A percentile compares a stretch with the other conserved stretches of the same genome.
These are phyloP conservation scores for Phrynocephalus versicolor DNA, from an alignment of 2,113 vertebrate genomes.

Conservation along the genomic window DNA sequence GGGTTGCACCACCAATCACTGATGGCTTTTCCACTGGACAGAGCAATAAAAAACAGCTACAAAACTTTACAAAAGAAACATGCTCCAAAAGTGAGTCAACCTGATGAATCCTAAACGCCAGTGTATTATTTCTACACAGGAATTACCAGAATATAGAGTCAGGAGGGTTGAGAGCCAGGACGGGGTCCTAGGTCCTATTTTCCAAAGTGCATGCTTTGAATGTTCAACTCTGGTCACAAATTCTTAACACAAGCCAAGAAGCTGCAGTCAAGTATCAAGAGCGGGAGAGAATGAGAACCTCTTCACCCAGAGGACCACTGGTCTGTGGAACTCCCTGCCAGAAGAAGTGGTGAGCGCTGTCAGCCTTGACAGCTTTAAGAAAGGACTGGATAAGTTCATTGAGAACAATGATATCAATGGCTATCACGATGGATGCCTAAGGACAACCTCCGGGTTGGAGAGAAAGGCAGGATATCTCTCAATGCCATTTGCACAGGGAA, in stretches of 20 bases:
- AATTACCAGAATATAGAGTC: neutral
- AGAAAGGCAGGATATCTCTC: no score
- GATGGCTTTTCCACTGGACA: neutral
- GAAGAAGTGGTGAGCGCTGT: no score
- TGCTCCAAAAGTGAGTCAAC: conserved; percentile 14
- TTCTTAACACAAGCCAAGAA: neutral
- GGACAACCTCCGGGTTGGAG: no score
- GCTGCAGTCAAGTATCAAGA: neutral
- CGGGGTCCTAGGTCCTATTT: neutral
- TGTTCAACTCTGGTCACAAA: neutral
- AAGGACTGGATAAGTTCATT: no score
- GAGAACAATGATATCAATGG: no score
- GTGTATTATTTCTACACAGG: neutral
- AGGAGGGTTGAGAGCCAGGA: conserved; percentile 10
- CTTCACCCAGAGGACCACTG: no score
- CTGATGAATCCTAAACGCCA: conserved; percentile 23
- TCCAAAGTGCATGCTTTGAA: conserved; percentile 46
- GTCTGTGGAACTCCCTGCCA: no score
- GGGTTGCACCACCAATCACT: neutral
- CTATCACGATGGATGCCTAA: no score
- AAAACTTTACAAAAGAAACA: conserved; percentile 22
- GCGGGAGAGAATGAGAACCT: conserved; percentile 49
- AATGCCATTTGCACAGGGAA: no score
- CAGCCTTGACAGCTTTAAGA: no score
- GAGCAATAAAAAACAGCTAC: neutral